Percentiles rank a stretch among this genome's conserved stretches.
Evolutionary conservation across 2,113 vertebrate genomes (phyloP).

Genomic region (Thinocorus orbignyianus): DNA sequence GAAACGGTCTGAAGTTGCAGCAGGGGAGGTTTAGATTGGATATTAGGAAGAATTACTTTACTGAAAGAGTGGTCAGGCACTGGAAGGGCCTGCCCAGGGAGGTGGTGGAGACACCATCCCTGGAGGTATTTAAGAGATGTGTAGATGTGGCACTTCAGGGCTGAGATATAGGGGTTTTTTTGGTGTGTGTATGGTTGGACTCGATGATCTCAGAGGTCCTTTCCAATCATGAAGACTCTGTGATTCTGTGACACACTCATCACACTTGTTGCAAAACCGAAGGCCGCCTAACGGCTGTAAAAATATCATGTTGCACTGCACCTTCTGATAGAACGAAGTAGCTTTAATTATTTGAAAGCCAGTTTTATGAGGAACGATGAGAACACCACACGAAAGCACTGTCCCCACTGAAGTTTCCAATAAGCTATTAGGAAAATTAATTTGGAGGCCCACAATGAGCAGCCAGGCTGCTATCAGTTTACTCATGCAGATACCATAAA

Average conservation of each 20-base stretch:
- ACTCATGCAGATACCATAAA: conserved; percentile 66
- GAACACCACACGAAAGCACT: conserved; percentile 16
- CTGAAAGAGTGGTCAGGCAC: too few relatives aligned
- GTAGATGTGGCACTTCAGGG: too few relatives aligned
- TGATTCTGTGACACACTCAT: not conserved
- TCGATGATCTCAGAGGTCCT: too few relatives aligned
- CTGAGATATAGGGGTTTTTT: too few relatives aligned
- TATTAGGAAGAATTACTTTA: too few relatives aligned
- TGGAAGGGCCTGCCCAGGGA: too few relatives aligned
- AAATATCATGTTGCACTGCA: not conserved
- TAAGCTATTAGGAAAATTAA: conserved; percentile 60
- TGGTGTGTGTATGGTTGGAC: too few relatives aligned
- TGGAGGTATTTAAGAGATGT: too few relatives aligned
- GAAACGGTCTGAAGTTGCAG: too few relatives aligned
- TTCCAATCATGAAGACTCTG: too few relatives aligned
- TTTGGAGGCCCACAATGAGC: conserved; percentile 38
- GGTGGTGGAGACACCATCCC: too few relatives aligned
- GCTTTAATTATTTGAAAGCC: conserved; percentile 37
- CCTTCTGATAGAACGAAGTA: not conserved
- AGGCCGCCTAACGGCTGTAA: not conserved
- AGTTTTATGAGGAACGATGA: conserved; percentile 33
- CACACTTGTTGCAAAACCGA: not conserved
- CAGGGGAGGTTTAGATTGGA: too few relatives aligned
- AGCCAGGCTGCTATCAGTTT: conserved; percentile 51
- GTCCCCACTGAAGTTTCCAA: conserved; percentile 50